Evolutionary conservation across 2,888 invertebrate species (phyloP), one percentile per base, ranked within the genome.

Genomic region (Orthosia gothica): DNA sequence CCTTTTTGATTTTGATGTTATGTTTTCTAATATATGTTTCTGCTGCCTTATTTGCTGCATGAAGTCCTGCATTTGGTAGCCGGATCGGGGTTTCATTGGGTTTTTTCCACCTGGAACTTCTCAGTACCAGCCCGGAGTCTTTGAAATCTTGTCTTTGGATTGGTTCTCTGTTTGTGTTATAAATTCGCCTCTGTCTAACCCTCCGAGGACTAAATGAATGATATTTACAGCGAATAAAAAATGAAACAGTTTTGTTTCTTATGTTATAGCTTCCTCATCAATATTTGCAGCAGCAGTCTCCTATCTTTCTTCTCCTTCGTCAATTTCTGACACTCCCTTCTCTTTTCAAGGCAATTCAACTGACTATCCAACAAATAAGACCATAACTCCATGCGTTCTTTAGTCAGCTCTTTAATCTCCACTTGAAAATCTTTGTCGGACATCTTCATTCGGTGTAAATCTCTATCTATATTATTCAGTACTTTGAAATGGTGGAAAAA

Each of bases 291-390:
- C 18, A 55, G 15, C 55, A 66, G 1, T 12, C 66, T 18, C 45
- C 45, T 45, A 16, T 66, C 23, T 0, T 55, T 57, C 23, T 45
- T 57, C 45, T 66, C 23, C 55, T n/a, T 57, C 16, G 66, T 66
- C 9, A 66, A 13, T 9, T 57, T 55, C 45, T 55, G 23, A 18
- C 55, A 66, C 23, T 55, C 55, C 45, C 55, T 66, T 18, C 66
- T 55, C 12, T 55, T 57, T 23, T 23, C 18, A 7, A 57, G 18
- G 45, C 66, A 66, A 45, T 7, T 55, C 23, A 23, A 23, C 23
- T 57, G 55, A 18, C 55, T 45, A 0, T 32, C 55, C 7, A 45
- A 3, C 45, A 66, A 18, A 57, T 66, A 45, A 13, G 40, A 18
- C 66, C 45, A 45, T 1, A 66, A 4, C 13, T 66, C 66, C 18